Base-by-base conservation (phyloP, 2,888 invertebrate species). In the Nyleta sp. region DNA sequence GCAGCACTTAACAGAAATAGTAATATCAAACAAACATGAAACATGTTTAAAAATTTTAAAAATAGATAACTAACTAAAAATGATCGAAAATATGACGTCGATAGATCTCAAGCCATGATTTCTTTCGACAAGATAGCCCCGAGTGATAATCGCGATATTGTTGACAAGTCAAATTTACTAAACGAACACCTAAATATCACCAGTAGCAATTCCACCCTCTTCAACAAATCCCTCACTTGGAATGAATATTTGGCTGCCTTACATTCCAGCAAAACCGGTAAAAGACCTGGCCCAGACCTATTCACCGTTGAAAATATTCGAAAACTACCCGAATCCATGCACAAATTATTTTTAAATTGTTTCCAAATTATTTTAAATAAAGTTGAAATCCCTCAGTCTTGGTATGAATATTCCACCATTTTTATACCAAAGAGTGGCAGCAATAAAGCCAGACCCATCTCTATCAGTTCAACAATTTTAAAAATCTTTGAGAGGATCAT, bases 401-500 rank as follows among this genome's bases (percentile, higher is more conserved):
- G 72, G 55, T 7, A 0, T 1, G 13, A 15, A 2, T 72, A 48
- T 31, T 31, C 40, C 7, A 73, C 65, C 0, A 33, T 73, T 5
- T 73, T 73, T 22, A 59, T 73, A 2, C 65, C 73, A 2, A 73
- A 73, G 13, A 7, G 50, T 7, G 62, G 35, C 20, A n/a, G 15
- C 6, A 33, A 31, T 8, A n/a, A 18, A 8, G 24, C 22, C 2
- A 57, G 59, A 24, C 73, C 57, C 3, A 73, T 73, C 6, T 73
- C 65, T 2, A 65, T 73, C 1, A 59, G 28, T 15, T 73, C 73
- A 6, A 33, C 18, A 22, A 4, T 73, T 0, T n/a, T 65, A 2
- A 73, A 73, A 22, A 2, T 73, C 3, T 50, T 64, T 17, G 65
- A 73, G 15, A 72, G 28, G 55, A 62, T 72, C 6, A 18, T 65